phyloP scores from a whole-genome alignment of 2,888 invertebrate genomes.

The Morinoia aosen region DNA sequence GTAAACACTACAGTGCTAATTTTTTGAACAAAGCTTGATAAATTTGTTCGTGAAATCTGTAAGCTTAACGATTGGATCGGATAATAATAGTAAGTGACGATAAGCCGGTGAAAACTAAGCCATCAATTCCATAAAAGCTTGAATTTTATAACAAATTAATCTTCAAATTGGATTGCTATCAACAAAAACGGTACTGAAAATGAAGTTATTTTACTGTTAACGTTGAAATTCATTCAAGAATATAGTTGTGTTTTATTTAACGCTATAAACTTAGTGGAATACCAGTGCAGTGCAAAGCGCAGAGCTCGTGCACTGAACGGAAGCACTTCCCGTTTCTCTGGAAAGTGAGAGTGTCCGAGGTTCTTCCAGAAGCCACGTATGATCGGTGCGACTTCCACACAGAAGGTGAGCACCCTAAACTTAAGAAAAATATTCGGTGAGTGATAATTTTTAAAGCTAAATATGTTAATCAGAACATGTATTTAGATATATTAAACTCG shows the following conservation, averaged over 20 bases:
- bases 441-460: no score
- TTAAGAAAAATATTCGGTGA: neutral
- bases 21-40: neutral
- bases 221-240: neutral
- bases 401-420: neutral
- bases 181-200: neutral
- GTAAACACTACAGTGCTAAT: neutral
- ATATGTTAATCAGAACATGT: no score
- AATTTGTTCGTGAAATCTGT: neutral
- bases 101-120: neutral
- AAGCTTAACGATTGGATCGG: neutral
- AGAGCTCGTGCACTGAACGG: neutral
- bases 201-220: neutral
- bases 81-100: neutral
- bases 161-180: neutral
- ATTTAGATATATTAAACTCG: neutral
- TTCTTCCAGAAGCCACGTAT: neutral
- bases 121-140: neutral
- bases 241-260: neutral
- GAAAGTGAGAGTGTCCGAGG: constrained; percentile 14
- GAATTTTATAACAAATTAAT: neutral
- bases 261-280: neutral
- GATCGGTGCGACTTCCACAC: neutral
- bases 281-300: neutral
- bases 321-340: neutral